Conservation (phyloP, 2,888 invertebrate genomes). For the Monoplex corrugatus region DNA sequence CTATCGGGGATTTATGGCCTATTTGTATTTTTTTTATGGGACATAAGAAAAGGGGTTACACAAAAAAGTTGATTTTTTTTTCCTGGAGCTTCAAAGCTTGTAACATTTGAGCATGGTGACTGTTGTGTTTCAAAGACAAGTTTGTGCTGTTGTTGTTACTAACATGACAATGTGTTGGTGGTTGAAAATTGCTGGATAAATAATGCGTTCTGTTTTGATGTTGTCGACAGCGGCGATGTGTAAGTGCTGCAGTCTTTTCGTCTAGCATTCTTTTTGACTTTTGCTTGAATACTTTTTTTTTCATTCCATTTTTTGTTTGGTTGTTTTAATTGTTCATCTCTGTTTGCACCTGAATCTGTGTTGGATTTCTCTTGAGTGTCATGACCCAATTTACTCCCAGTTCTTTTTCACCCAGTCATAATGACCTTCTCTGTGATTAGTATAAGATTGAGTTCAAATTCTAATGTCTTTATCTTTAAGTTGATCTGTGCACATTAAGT, state of each 20-base stretch:
- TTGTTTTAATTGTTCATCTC: not conserved
- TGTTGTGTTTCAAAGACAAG: not conserved
- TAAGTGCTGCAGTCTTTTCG: constrained; percentile 41
- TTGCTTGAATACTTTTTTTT: constrained; percentile 8
- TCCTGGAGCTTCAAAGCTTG: too few relatives aligned
- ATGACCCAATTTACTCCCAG: not conserved
- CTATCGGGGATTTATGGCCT: not conserved
- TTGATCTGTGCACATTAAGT: too few relatives aligned
- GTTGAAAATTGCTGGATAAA: not conserved
- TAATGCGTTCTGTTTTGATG: constrained; percentile 42
- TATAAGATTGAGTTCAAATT: too few relatives aligned
- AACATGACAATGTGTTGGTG: not conserved
- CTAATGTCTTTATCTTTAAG: too few relatives aligned
- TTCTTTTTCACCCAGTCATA: not conserved
- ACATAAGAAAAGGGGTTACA: too few relatives aligned
- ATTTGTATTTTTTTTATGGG: too few relatives aligned
- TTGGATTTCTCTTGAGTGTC: not conserved
- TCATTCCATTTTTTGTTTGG: not conserved
- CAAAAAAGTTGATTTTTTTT: too few relatives aligned
- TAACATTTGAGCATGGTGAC: not conserved
- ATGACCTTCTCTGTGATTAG: not conserved
- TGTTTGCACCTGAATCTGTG: constrained; percentile 7
- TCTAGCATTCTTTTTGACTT: constrained; percentile 19
- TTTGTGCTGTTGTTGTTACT: constrained; percentile 17
- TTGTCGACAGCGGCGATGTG: constrained; percentile 48